Evolutionary conservation across 2,797 vertebrate genomes (phyloP).

Genomic region (Enteromius thamalakanensis): DNA sequence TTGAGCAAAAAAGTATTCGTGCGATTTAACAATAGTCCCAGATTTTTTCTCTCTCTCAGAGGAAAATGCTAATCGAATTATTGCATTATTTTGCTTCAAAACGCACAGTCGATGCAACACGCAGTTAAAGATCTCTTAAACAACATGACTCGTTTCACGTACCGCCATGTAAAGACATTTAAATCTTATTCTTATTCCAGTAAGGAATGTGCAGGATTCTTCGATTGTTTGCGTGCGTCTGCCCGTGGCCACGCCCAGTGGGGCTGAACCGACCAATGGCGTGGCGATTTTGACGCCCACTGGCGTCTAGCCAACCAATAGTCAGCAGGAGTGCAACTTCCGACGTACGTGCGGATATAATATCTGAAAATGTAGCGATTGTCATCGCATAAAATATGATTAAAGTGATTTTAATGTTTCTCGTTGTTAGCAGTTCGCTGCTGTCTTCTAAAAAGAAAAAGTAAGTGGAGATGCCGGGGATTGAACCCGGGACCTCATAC

Average conservation of each 20-base stretch:
- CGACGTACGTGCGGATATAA: not conserved
- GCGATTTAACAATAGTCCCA: constrained; percentile 23
- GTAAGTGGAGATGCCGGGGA: constrained; percentile 71
- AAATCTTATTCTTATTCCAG: constrained; percentile 36
- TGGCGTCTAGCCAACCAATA: constrained; percentile 40
- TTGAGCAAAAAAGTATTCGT: constrained; percentile 25
- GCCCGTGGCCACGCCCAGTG: constrained; percentile 1
- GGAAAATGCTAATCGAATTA: constrained; percentile 13
- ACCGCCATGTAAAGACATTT: constrained; percentile 14
- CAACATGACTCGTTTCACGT: not conserved
- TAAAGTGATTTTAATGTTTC: not conserved
- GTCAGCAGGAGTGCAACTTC: constrained; percentile 23
- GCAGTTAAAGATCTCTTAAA: not conserved
- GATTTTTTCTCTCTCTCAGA: constrained; percentile 21
- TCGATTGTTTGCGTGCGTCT: constrained; percentile 45
- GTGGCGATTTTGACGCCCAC: constrained; percentile 19
- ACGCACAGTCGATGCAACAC: not conserved
- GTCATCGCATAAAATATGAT: too few relatives aligned
- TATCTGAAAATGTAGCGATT: not conserved
- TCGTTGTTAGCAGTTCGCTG: too few relatives aligned
- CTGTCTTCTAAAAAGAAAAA: not conserved
- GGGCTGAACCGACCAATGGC: constrained; percentile 8
- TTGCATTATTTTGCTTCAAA: constrained; percentile 13
- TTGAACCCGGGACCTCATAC: constrained; percentile 73
- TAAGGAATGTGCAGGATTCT: constrained; percentile 25